Conservation (phyloP, 2,113 vertebrate species). For the Leiothrix lutea region DNA sequence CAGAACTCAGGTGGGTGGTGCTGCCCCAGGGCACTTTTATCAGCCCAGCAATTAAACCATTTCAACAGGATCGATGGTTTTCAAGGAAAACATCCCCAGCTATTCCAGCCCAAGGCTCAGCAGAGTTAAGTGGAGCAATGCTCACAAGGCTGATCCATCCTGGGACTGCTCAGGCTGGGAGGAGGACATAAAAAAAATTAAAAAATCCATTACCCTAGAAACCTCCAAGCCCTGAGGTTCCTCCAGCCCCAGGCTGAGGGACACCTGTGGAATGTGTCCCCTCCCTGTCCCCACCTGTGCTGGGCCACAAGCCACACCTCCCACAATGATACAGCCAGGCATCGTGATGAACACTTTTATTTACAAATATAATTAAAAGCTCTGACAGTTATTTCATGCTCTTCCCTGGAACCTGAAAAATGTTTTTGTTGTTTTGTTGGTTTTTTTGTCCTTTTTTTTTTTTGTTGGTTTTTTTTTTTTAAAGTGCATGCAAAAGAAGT, state of each 20-base stretch:
- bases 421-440: slow-evolving; percentile 17
- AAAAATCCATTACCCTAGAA: neutral
- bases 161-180: fast-evolving
- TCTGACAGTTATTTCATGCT: slow-evolving; percentile 95
- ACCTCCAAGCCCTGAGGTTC: neutral
- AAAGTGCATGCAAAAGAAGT: slow-evolving; percentile 99
- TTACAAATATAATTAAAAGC: slow-evolving; percentile 99
- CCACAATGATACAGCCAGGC: slow-evolving; percentile 77
- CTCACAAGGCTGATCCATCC: neutral
- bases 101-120: neutral
- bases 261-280: neutral
- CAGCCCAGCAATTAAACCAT: neutral
- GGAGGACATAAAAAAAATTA: neutral
- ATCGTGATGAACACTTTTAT: slow-evolving; percentile 97
- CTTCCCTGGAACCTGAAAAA: slow-evolving; percentile 89
- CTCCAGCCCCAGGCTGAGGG: neutral
- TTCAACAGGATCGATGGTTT: fast-evolving
- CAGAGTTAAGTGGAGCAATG: fast-evolving
- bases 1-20: neutral
- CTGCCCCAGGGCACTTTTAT: neutral
- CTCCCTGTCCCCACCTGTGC: neutral
- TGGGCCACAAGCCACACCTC: neutral
- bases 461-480: slow-evolving; percentile 66
- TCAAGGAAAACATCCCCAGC: neutral
- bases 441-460: neutral